Percentiles rank a stretch among this genome's conserved stretches.
Evolutionary conservation across 2,888 invertebrate species (phyloP).

Genomic region (Theodoxus fluviatilis): DNA sequence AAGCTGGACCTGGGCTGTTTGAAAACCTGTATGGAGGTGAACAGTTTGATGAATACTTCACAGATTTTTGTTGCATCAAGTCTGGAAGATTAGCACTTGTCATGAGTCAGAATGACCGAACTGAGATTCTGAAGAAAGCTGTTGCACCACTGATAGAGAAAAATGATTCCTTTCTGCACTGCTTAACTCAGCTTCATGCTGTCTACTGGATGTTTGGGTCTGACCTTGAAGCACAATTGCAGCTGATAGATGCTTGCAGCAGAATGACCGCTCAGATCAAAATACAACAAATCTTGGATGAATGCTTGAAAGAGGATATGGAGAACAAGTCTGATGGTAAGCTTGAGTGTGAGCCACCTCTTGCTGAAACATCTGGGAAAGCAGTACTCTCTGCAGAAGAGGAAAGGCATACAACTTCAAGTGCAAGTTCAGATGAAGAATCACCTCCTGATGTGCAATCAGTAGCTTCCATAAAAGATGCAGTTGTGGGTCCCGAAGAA

Average conservation of each 20-base stretch:
- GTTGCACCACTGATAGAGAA: background rate
- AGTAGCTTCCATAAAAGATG: too few relatives aligned
- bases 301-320: background rate
- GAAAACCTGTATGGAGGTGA: conserved; percentile 10
- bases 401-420: too few relatives aligned
- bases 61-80: background rate
- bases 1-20: conserved; percentile 21
- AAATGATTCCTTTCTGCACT: conserved; percentile 5
- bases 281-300: background rate
- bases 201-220: conserved; percentile 26
- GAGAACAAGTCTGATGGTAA: background rate
- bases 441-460: too few relatives aligned
- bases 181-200: conserved; percentile 28
- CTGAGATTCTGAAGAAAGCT: background rate
- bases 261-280: conserved; percentile 11
- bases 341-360: too few relatives aligned
- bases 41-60: conserved; percentile 21
- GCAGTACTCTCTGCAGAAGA: too few relatives aligned
- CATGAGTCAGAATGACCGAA: background rate
- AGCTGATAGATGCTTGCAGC: conserved; percentile 21
- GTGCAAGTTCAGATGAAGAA: too few relatives aligned
- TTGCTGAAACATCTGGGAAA: too few relatives aligned
- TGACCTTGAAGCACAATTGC: conserved; percentile 21
- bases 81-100: background rate
- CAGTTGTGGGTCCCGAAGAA: too few relatives aligned